Base-by-base conservation (phyloP, 2,888 invertebrate species). In the Scaptomyza cyrtandrae region DNA sequence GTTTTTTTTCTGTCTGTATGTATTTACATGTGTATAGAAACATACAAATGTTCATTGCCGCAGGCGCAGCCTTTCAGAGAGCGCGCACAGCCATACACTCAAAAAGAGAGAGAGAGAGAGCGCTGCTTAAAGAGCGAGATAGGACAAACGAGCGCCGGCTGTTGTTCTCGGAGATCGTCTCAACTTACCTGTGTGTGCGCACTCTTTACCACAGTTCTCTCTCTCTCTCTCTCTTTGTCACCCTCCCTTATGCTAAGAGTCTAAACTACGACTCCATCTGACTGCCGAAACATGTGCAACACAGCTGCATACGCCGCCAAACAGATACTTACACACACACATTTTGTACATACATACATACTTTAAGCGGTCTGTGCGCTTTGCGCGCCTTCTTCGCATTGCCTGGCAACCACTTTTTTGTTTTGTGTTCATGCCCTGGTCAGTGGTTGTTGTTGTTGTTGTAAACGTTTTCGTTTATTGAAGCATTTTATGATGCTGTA, bases 401-500 rank as follows among this genome's bases (percentile, higher is more conserved):
- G 80, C 72, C 72, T 75, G 78, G 72, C 82, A 77, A 76, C 81
- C 86, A 80, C 84, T 81, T 80, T 78, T 75, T 78, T 76, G 70
- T 64, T 33, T 33, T 33, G 3, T 33, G 33, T 71, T 66, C 58
- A 56, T 73, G 64, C 76, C 50, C 64, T 61, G 63, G 63, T 50
- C 52, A 65, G 63, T 78, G 60, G 71, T 50, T 59, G 52, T 68
- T 78, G 60, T 68, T 78, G 60, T 73, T 67, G 69, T 54, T 79
- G 71, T 80, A 74, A 84, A 76, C 83, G 83, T 82, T 82, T 86
- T 84, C 71, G 80, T 83, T 84, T 86, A 81, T 78, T 85, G 71
- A 80, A 81, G 82, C 78, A 83, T 82, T 83, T 83, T 85, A 83
- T 78, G 85, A 78, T 82, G 74, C 82, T 83, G 84, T 75, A 71